A percentile compares a stretch with the other conserved stretches of the same genome.
Conservation (phyloP, 1,140 invertebrate genomes). For the Polyergus mexicanus region DNA sequence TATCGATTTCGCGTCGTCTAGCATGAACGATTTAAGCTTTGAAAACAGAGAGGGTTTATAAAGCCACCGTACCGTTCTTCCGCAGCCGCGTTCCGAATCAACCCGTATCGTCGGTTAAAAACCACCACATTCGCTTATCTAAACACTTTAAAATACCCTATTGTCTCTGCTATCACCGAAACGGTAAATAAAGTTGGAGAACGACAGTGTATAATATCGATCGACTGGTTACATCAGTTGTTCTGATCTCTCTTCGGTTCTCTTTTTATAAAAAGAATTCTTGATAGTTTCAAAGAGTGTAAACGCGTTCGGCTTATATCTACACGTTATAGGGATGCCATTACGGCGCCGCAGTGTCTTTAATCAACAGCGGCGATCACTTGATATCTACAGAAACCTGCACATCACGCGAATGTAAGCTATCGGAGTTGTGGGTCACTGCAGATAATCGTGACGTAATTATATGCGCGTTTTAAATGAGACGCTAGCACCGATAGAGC, state of each 20-base stretch:
- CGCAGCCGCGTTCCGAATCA: conserved; percentile 22
- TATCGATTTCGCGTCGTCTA: conserved; percentile 62
- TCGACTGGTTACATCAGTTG: neutral
- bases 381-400: conserved; percentile 25
- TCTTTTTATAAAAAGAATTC: conserved; percentile 7
- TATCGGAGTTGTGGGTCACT: conserved; percentile 17
- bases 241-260: neutral
- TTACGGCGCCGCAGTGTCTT: conserved; percentile 27
- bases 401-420: conserved; percentile 31
- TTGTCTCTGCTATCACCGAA: neutral
- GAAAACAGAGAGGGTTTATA: conserved; percentile 57
- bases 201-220: neutral
- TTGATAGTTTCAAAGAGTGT: neutral
- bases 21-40: conserved; percentile 58
- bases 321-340: conserved; percentile 29
- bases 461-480: conserved; percentile 9
- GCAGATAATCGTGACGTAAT: conserved; percentile 38
- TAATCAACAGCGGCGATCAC: conserved; percentile 47
- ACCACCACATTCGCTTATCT: conserved; percentile 10
- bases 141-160: neutral
- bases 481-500: neutral
- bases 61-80: conserved; percentile 16
- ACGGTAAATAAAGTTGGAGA: conserved; percentile 20
- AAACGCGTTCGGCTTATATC: conserved; percentile 9
- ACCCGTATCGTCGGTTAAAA: conserved; percentile 3